Base-by-base conservation (phyloP, 2,888 invertebrate species). In the Crioceris asparagi region DNA sequence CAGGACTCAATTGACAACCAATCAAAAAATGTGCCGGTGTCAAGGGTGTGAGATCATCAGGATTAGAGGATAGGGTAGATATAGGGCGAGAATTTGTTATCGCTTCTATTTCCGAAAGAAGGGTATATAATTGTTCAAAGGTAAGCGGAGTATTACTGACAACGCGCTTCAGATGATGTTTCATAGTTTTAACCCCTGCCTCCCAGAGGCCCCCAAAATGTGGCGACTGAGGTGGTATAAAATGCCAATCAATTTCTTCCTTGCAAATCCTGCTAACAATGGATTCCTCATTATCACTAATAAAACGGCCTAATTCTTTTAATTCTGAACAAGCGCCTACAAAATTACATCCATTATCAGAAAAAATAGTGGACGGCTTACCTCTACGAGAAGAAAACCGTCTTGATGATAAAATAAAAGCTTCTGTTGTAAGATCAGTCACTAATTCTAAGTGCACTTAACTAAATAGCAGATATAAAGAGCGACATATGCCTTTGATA, bases 41-140 rank as follows among this genome's bases (percentile, higher is more conserved):
- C 11, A 47, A 29, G 4, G 43, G 38, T 19, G 11, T 11, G 10
- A 32, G 21, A 29, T 45, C 48, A 26, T 41, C 33, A 4, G 45
- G 44, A 30, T 41, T 40, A 12, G 35, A 29, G n/a, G 39, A 43
- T 11, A 49, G 17, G 32, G 44, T 41, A n/a, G 27, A 38, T 12
- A 50, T 19, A 36, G 56, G 55, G 18, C 54, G 32, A 6, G 48
- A 53, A 43, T 57, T 56, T 10, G 54, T 33, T 15, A 45, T 36
- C 2, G 51, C 48, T 38, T 53, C 51, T 16, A 54, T 46, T 35
- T 52, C 46, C 10, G 37, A 36, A 4, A 49, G 12, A 2, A 52
- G 21, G 1, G 52, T 55, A 14, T 32, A 21, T 16, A 56, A 41
- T 32, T 58, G 50, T 36, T 54, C 49, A 32, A 42, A 50, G 3